Conservation (phyloP, 2,888 invertebrate genomes). For the Mystacides longicornis region DNA sequence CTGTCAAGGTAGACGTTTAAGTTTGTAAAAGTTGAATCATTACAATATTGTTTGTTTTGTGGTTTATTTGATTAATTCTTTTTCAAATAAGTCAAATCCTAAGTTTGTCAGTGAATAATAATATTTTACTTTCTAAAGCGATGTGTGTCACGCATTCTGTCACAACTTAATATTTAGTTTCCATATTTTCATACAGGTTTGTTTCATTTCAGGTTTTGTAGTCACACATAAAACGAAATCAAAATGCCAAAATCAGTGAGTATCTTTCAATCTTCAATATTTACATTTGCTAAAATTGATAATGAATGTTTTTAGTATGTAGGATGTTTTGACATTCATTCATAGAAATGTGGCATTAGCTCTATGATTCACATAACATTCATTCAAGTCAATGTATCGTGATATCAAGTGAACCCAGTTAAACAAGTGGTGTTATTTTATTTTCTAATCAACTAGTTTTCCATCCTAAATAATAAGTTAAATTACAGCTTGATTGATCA, state of each 20-base stretch:
- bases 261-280: too few relatives aligned
- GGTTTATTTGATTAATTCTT: background rate
- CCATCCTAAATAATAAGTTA: too few relatives aligned
- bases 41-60: background rate
- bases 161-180: conserved; percentile 14
- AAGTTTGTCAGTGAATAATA: conserved; percentile 12
- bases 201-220: conserved; percentile 44
- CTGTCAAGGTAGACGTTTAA: conserved; percentile 16
- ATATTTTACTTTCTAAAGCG: conserved; percentile 30
- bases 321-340: too few relatives aligned
- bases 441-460: too few relatives aligned
- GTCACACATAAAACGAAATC: conserved; percentile 37
- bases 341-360: too few relatives aligned
- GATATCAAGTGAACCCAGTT: too few relatives aligned
- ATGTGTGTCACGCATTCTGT: conserved; percentile 24
- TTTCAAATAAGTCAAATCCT: conserved; percentile 5
- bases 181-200: conserved; percentile 32
- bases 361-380: too few relatives aligned
- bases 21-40: background rate
- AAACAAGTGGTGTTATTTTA: too few relatives aligned
- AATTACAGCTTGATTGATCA: too few relatives aligned
- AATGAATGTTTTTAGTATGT: too few relatives aligned
- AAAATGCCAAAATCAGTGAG: conserved; percentile 62
- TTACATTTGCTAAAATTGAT: too few relatives aligned
- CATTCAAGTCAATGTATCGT: too few relatives aligned